Base-by-base conservation (phyloP, 2,888 invertebrate genomes). In the Biston betularia region DNA sequence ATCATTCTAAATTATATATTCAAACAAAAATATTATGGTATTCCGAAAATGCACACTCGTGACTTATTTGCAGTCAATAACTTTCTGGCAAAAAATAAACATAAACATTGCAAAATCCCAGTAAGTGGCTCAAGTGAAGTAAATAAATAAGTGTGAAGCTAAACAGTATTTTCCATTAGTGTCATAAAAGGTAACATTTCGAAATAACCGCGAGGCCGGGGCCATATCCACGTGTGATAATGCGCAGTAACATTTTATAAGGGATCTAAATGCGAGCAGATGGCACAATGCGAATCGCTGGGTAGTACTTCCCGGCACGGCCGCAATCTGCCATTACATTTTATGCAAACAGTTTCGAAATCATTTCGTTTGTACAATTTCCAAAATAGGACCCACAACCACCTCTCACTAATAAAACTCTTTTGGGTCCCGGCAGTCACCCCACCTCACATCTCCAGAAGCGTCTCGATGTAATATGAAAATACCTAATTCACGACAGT, bases 241-340 rank as follows among this genome's bases (percentile, higher is more conserved):
- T 90, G 89, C 85, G 92, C 89, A 89, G 89, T 92, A 89, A 92
- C 92, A 90, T 92, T 92, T 92, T 92, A 92, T 90, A 92, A 90
- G 90, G 92, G 91, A 90, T 90, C 90, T 87, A 86, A 90, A 92
- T 90, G 91, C 87, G 89, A 88, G 90, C 92, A 91, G 91, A 92
- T 92, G 92, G 92, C 87, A 88, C 88, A 87, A 89, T 86, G 85
- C 81, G 90, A 89, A 89, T 89, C 88, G 89, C 84, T 86, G 85
- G n/a, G 83, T 82, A 84, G 87, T 86, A 87, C 87, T 85, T 83
- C 86, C 84, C 86, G 82, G 79, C 82, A 80, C 84, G 87, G 85
- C 90, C 90, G 87, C 91, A 92, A 92, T 90, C 91, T 85, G 85
- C 90, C 86, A 89, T 92, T 89, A 92, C 89, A 84, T 90, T 92